Base-by-base conservation (phyloP, 2,888 invertebrate genomes). In the Digitonthophagus gazella region DNA sequence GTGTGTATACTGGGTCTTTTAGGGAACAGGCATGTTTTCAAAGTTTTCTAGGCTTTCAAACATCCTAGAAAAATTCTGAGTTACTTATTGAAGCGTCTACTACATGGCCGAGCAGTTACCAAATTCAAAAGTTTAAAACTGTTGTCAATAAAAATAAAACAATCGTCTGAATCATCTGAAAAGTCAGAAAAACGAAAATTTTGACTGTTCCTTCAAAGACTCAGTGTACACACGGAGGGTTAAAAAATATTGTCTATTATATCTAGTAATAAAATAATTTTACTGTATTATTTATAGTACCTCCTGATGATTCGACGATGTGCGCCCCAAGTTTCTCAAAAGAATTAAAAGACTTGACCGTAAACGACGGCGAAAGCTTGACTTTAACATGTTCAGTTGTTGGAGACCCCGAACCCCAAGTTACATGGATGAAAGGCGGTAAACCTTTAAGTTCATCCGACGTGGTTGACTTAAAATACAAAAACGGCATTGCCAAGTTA, bases 371-470 rank as follows among this genome's bases (percentile, higher is more conserved):
- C n/a, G 93, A 95, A 72, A 89, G 91, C 70, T 85, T 97, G 68
- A 88, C 92, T 75, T 86, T 98, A 74, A 90, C 90, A 11, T 94
- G 93, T 73, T 89, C 92, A 73, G 93, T 97, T 65, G 89, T 91
- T 74, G 97, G 97, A 11, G 96, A 96, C 83, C 97, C 97, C 63
- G 96, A 95, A 81, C 97, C 97, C 0, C 90, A 95, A 79, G 91
- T 97, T 58, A 88, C 90, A 74, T 97, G 97, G 97, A 88, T 87
- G 78, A 96, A 95, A 85, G 91, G 94, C 80, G 91, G 90, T n/a
- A 90, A 93, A 82, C 76, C 82, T 22, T 80, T 91, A 65, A 88
- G 88, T 71, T 93, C 93, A 11, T 91, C 90, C 0, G 91, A 95
- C 85, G 92, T 95, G 44, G 88, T 97, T 77, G 95, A 96, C 81